phyloP scores from a whole-genome alignment of 2,797 vertebrate genomes.

The Scomberomorus guttatus region DNA sequence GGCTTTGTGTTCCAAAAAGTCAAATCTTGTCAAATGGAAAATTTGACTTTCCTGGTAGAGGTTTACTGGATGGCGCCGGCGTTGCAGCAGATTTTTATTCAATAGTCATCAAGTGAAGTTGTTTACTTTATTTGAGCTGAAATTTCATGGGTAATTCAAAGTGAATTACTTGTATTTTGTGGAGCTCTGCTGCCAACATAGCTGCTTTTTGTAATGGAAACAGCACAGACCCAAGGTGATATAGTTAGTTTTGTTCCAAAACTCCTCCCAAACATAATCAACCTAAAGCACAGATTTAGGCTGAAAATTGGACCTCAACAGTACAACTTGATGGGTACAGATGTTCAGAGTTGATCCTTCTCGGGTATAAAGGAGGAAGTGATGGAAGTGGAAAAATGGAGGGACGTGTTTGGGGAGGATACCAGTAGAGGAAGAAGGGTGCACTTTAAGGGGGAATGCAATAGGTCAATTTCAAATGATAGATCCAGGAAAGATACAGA shows the following conservation, averaged over 20 bases:
- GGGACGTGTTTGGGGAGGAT: not conserved
- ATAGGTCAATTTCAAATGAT: conserved; percentile 15
- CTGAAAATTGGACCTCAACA: conserved; percentile 21
- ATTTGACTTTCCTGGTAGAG: conserved; percentile 18
- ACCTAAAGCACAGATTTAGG: not conserved
- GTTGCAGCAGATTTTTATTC: conserved; percentile 23
- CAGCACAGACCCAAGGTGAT: conserved; percentile 46
- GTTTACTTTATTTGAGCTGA: conserved; percentile 66
- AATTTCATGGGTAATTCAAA: conserved; percentile 54
- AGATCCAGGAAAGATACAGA: conserved; percentile 41
- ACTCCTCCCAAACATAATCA: conserved; percentile 32
- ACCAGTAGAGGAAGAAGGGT: not conserved
- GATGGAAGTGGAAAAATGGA: conserved; percentile 8
- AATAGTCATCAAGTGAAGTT: conserved; percentile 30
- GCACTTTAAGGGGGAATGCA: conserved; percentile 10
- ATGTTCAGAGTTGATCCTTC: not conserved
- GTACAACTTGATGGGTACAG: conserved; percentile 7
- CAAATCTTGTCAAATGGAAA: conserved; percentile 43
- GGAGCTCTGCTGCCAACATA: conserved; percentile 46
- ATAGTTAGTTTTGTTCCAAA: conserved; percentile 35
- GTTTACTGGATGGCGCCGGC: conserved; percentile 30
- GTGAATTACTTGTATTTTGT: conserved; percentile 55
- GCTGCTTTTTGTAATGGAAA: conserved; percentile 48
- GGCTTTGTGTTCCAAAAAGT: conserved; percentile 12
- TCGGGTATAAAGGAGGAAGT: conserved; percentile 12